phyloP scores from a whole-genome alignment of 2,888 invertebrate genomes.

The Cyrtodaria siliqua region DNA sequence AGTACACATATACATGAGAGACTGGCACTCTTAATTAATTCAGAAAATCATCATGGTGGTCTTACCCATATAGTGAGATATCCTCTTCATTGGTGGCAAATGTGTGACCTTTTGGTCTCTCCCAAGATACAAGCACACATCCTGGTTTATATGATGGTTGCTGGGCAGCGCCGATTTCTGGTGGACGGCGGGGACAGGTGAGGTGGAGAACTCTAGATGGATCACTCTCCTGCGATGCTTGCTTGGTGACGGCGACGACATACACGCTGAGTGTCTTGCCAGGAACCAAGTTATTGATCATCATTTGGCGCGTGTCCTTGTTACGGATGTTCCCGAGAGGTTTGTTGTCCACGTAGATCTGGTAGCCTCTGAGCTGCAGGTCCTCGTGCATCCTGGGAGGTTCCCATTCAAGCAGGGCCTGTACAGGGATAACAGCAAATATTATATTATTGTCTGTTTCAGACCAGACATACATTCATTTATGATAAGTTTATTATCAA shows the following conservation, averaged over 20 bases:
- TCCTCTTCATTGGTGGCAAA: slow-evolving; percentile 79
- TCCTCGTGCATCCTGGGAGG: slow-evolving; percentile 75
- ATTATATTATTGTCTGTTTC: no score
- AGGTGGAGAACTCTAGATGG: slow-evolving; percentile 80
- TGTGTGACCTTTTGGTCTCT: slow-evolving; percentile 76
- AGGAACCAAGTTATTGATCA: slow-evolving; percentile 84
- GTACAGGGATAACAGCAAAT: slow-evolving; percentile 13
- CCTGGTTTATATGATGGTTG: slow-evolving; percentile 84
- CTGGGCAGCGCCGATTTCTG: slow-evolving; percentile 79
- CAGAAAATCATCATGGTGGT: no score
- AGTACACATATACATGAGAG: no score
- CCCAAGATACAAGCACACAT: slow-evolving; percentile 84
- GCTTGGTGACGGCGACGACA: slow-evolving; percentile 81
- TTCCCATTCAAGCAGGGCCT: slow-evolving; percentile 84
- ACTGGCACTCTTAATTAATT: no score
- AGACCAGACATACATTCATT: no score
- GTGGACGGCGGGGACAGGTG: slow-evolving; percentile 83
- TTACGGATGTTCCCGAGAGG: slow-evolving; percentile 79
- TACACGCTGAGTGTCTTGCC: slow-evolving; percentile 82
- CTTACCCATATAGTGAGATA: slow-evolving; percentile 82
- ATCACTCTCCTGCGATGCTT: slow-evolving; percentile 80
- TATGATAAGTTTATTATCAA: no score
- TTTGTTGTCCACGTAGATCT: slow-evolving; percentile 83
- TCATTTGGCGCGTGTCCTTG: slow-evolving; percentile 78
- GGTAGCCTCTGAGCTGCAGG: slow-evolving; percentile 82